Conservation (phyloP, 2,888 invertebrate genomes). For the Lymantria monacha region DNA sequence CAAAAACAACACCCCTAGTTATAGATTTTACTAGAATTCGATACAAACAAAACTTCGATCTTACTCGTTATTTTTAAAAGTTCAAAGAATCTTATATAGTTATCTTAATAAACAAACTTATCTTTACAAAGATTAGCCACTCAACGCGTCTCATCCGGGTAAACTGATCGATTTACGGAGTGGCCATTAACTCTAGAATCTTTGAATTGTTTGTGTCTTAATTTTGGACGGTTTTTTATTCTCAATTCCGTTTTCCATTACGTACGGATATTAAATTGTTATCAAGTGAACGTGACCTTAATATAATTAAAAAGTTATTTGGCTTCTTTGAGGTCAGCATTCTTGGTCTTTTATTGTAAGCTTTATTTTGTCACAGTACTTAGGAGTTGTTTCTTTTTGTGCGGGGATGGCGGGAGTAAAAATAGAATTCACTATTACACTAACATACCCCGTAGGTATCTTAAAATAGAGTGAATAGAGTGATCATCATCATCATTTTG, state of each 20-base stretch:
- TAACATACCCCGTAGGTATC: too few relatives aligned
- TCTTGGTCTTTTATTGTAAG: neutral
- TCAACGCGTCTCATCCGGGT: neutral
- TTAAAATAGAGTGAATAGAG: too few relatives aligned
- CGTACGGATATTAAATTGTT: slow-evolving; percentile 9
- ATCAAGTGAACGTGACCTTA: slow-evolving; percentile 7
- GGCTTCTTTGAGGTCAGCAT: neutral
- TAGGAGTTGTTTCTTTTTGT: too few relatives aligned
- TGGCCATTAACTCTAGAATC: slow-evolving; percentile 1
- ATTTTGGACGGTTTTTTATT: slow-evolving; percentile 1
- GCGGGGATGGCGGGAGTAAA: too few relatives aligned
- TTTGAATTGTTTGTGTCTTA: slow-evolving; percentile 4
- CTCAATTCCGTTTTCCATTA: slow-evolving; percentile 1
- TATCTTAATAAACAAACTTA: neutral
- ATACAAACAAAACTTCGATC: too few relatives aligned
- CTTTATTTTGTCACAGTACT: neutral
- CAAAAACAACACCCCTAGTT: too few relatives aligned
- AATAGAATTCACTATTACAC: too few relatives aligned
- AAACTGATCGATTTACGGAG: slow-evolving; percentile 1
- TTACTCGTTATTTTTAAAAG: too few relatives aligned
- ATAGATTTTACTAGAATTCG: too few relatives aligned
- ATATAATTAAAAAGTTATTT: slow-evolving; percentile 12
- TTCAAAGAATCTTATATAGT: neutral
- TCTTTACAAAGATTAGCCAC: neutral
- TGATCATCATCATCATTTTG: too few relatives aligned